Conservation (phyloP, 1,140 invertebrate genomes). For the Platorchestia sp. region DNA sequence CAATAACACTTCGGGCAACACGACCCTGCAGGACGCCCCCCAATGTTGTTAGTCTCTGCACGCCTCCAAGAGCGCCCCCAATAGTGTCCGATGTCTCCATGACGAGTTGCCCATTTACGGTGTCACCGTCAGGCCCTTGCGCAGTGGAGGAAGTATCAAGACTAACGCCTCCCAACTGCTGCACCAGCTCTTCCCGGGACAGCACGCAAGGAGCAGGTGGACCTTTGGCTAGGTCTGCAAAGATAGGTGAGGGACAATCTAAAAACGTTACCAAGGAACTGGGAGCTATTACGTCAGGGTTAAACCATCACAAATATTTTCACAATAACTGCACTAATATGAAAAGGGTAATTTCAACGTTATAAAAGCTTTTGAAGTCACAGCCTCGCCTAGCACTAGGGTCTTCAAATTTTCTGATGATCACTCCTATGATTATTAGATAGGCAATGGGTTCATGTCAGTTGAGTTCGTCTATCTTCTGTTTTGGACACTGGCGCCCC, state of each 20-base stretch:
- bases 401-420: too few relatives aligned
- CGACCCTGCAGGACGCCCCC: constrained; percentile 22
- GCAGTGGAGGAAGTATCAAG: not conserved
- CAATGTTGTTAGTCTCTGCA: not conserved
- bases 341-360: not conserved
- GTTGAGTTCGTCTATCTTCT: too few relatives aligned
- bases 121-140: not conserved
- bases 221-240: not conserved
- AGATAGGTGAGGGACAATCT: not conserved
- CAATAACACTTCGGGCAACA: not conserved
- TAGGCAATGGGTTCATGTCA: too few relatives aligned
- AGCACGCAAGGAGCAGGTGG: constrained; percentile 18
- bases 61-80: constrained; percentile 1
- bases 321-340: too few relatives aligned
- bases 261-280: not conserved
- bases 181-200: constrained; percentile 23
- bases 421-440: too few relatives aligned
- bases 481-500: too few relatives aligned
- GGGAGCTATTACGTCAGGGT: not conserved
- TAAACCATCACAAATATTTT: not conserved
- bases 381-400: too few relatives aligned
- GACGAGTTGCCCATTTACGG: not conserved
- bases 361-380: not conserved
- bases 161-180: not conserved
- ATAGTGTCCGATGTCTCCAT: constrained; percentile 36